A percentile compares a stretch with the other conserved stretches of the same genome.
These are phyloP conservation scores for Synaphobranchus kaupii DNA, from an alignment of 2,797 vertebrate genomes.

Conservation along the genomic window DNA sequence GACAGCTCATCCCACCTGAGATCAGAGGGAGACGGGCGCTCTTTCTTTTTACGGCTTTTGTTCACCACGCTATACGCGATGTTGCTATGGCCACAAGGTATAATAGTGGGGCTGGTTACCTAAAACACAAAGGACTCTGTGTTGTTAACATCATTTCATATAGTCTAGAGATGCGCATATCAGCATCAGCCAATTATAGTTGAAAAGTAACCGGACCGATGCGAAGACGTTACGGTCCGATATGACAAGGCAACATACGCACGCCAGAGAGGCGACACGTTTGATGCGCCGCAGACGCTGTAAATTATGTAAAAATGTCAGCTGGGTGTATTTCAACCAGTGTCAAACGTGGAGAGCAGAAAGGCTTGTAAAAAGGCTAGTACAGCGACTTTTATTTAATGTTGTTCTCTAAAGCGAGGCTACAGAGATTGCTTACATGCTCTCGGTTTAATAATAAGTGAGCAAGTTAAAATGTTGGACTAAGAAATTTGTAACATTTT, in stretches of 20 bases:
- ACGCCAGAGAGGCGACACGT: too few species aligned
- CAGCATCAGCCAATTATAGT: too few species aligned
- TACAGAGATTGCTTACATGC: background rate
- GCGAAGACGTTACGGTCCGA: too few species aligned
- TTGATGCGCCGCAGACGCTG: too few species aligned
- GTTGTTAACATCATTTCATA: background rate
- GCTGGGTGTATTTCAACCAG: too few species aligned
- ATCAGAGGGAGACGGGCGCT: background rate
- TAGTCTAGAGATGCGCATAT: background rate
- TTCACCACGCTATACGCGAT: background rate
- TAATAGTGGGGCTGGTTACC: background rate
- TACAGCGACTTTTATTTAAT: background rate
- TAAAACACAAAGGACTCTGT: background rate
- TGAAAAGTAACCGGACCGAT: too few species aligned
- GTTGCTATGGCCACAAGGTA: slow-evolving; percentile 8
- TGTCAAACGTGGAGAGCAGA: too few species aligned
- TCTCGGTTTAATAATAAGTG: background rate
- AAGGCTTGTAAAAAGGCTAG: too few species aligned
- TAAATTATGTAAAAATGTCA: too few species aligned
- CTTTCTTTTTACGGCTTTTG: slow-evolving; percentile 11
- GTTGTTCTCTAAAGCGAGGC: background rate
- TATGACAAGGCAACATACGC: too few species aligned
- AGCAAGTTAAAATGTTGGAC: background rate
- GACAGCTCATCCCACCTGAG: background rate
- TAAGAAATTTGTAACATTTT: background rate